Conservation (phyloP, 2,888 invertebrate genomes). For the Dione vanillae region DNA sequence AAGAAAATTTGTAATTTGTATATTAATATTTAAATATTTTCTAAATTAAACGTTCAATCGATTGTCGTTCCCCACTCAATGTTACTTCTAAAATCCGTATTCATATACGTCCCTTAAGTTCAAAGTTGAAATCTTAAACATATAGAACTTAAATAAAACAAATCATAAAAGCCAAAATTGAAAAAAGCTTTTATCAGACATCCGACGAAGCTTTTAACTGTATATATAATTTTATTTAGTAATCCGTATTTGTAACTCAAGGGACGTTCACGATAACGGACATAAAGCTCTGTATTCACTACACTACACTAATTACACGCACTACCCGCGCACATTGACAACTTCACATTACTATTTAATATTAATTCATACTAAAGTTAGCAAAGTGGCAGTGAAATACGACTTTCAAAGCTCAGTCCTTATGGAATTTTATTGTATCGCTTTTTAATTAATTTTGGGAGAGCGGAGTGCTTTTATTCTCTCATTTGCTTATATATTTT, state of each 20-base stretch:
- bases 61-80: slow-evolving; percentile 40
- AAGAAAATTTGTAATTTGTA: slow-evolving; percentile 8
- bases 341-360: slow-evolving; percentile 54
- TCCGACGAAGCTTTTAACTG: not conserved
- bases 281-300: slow-evolving; percentile 73
- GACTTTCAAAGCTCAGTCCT: slow-evolving; percentile 26
- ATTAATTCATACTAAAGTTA: not conserved
- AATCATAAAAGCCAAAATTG: not conserved
- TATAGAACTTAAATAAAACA: not conserved
- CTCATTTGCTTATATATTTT: no score
- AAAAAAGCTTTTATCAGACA: not conserved
- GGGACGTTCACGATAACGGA: slow-evolving; percentile 46
- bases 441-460: not conserved
- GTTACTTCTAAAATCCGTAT: slow-evolving; percentile 28
- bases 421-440: not conserved
- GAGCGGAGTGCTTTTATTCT: no score
- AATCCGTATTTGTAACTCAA: slow-evolving; percentile 41
- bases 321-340: slow-evolving; percentile 72
- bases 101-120: slow-evolving; percentile 14
- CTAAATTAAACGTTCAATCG: slow-evolving; percentile 21
- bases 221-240: not conserved
- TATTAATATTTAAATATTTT: slow-evolving; percentile 13
- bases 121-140: not conserved
- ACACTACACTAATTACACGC: slow-evolving; percentile 73
- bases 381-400: slow-evolving; percentile 64